Evolutionary conservation across 2,888 invertebrate species (phyloP).

Genomic region (Himalopsyche kuldschensis): DNA sequence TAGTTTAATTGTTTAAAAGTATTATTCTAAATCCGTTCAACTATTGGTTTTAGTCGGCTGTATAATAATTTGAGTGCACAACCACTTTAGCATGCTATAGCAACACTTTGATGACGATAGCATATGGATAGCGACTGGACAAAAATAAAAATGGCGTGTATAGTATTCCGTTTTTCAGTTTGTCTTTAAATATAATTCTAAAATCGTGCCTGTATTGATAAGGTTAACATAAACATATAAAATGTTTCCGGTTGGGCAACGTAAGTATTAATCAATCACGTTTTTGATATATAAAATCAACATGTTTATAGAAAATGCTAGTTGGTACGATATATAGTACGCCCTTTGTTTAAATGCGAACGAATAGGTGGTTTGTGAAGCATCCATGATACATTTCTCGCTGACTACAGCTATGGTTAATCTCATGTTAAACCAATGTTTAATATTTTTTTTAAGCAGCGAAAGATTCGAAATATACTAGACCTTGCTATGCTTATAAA

Average conservation of each 20-base stretch:
- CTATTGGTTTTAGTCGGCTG: not conserved
- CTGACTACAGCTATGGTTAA: not conserved
- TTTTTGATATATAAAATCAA: not conserved
- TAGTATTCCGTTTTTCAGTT: conserved; percentile 16
- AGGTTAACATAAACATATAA: conserved; percentile 15
- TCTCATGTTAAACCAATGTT: not conserved
- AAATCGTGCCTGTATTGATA: conserved; percentile 10
- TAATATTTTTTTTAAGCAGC: not conserved
- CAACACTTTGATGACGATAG: conserved; percentile 30
- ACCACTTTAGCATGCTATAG: not conserved
- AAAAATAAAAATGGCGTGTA: conserved; percentile 26
- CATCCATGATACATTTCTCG: not conserved
- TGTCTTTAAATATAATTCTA: conserved; percentile 17
- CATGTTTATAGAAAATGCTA: not conserved
- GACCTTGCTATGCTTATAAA: not conserved
- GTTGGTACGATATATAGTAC: not conserved
- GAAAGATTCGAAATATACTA: not conserved
- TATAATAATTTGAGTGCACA: not conserved
- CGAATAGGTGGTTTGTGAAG: not conserved
- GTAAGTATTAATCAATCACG: conserved; percentile 54
- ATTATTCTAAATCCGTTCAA: no score
- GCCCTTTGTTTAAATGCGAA: conserved; percentile 6
- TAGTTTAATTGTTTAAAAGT: no score
- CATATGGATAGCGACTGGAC: conserved; percentile 26
- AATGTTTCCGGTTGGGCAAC: conserved; percentile 71